These are phyloP conservation scores for Nephrotoma appendiculata DNA, from an alignment of 2,888 invertebrate species.

Conservation along the genomic window DNA sequence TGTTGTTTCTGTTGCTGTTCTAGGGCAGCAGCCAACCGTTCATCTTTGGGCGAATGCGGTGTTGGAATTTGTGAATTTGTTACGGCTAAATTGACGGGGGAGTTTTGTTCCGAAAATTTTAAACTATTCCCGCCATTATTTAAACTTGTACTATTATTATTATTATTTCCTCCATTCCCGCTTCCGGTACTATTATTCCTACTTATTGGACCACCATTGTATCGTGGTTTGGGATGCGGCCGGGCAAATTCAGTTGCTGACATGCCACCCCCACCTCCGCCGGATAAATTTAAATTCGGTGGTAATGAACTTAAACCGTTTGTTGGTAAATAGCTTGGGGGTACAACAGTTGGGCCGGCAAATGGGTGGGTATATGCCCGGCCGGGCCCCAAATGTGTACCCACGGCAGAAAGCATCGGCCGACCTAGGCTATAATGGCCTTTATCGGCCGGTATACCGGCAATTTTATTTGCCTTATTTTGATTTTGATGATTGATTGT, in stretches of 20 bases:
- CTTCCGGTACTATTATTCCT: conserved; percentile 8
- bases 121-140: conserved; percentile 7
- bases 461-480: conserved; percentile 2
- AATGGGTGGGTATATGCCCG: conserved; percentile 7
- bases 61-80: neutral
- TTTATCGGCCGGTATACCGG: conserved; percentile 1
- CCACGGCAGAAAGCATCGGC: conserved; percentile 7
- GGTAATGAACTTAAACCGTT: conserved; percentile 3
- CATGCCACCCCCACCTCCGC: conserved; percentile 13
- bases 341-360: conserved; percentile 3
- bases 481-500: neutral
- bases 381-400: conserved; percentile 8
- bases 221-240: conserved; percentile 20
- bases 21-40: neutral
- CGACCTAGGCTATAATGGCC: neutral
- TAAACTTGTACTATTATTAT: conserved; percentile 9
- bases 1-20: conserved; percentile 11
- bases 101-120: conserved; percentile 18
- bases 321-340: conserved; percentile 1
- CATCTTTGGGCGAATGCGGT: conserved; percentile 1
- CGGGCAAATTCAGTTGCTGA: conserved; percentile 20
- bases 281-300: conserved; percentile 4
- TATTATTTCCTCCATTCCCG: conserved; percentile 10
- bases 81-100: conserved; percentile 21
- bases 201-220: conserved; percentile 12